Conservation (phyloP, 2,113 vertebrate genomes). For the Geococcyx californianus region DNA sequence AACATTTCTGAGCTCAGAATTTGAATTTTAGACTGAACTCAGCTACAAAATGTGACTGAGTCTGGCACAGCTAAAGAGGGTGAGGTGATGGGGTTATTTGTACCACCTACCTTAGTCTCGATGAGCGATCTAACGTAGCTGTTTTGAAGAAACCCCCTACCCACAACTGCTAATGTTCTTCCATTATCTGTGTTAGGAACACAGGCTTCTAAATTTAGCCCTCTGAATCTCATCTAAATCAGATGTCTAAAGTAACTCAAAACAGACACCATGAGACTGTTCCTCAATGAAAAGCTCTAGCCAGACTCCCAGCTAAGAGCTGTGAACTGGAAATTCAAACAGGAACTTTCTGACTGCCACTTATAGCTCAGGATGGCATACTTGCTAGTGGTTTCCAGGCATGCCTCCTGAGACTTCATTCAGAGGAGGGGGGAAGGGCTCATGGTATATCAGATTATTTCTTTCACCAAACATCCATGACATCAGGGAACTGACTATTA, state of each 20-base stretch:
- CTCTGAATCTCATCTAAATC: not conserved
- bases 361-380: not conserved
- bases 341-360: not conserved
- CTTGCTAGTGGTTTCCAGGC: not conserved
- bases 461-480: conserved; percentile 28
- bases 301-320: not conserved
- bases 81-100: not conserved
- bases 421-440: not conserved
- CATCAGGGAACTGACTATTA: conserved; percentile 9
- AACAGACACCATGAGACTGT: not conserved
- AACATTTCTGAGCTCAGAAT: not conserved
- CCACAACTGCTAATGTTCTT: not conserved
- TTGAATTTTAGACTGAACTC: not conserved
- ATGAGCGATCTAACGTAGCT: not conserved
- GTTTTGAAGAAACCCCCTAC: not conserved
- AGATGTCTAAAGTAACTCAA: not conserved
- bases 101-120: not conserved
- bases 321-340: not conserved
- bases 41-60: not conserved
- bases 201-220: not conserved
- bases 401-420: not conserved
- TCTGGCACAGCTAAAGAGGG: not conserved
- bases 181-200: not conserved
- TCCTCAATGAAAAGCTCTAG: not conserved
- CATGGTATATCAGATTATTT: not conserved